Evolutionary conservation across 2,797 vertebrate genomes (phyloP).

Genomic region (Microctenopoma lineatum): DNA sequence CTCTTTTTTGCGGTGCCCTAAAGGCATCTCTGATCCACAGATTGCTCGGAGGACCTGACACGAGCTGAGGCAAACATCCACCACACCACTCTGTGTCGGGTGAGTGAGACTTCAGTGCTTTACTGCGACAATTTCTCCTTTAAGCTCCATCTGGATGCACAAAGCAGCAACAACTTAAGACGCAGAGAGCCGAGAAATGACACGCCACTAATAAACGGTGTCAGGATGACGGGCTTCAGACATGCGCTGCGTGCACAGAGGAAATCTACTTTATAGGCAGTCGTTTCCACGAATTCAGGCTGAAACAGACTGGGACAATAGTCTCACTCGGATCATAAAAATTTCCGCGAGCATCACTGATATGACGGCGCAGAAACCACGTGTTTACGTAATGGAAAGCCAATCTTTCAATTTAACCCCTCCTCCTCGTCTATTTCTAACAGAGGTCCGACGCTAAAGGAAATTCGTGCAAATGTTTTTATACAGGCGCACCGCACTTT

Average conservation of each 20-base stretch:
- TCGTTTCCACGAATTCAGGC: slow-evolving; percentile 25
- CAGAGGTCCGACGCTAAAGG: slow-evolving; percentile 76
- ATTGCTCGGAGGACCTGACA: slow-evolving; percentile 45
- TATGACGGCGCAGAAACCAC: slow-evolving; percentile 87
- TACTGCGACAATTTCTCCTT: neutral
- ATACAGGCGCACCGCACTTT: slow-evolving; percentile 83
- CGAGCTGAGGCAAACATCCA: slow-evolving; percentile 22
- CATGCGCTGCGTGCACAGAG: slow-evolving; percentile 12
- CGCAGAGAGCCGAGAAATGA: slow-evolving; percentile 11
- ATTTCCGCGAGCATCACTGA: slow-evolving; percentile 74
- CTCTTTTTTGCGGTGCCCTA: slow-evolving; percentile 48
- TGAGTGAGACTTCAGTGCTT: slow-evolving; percentile 47
- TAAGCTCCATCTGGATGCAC: neutral
- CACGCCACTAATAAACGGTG: neutral
- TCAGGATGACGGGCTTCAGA: neutral
- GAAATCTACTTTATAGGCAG: slow-evolving; percentile 5
- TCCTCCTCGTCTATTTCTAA: slow-evolving; percentile 83
- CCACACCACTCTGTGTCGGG: slow-evolving; percentile 29
- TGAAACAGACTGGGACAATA: slow-evolving; percentile 45
- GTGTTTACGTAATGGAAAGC: slow-evolving; percentile 93
- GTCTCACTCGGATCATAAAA: slow-evolving; percentile 56
- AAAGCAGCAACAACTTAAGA: slow-evolving; percentile 33
- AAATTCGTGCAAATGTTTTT: slow-evolving; percentile 83
- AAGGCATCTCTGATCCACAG: slow-evolving; percentile 3
- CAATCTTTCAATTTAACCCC: slow-evolving; percentile 90